phyloP scores from a whole-genome alignment of 2,113 vertebrate genomes.

The Edolisoma coerulescens region DNA sequence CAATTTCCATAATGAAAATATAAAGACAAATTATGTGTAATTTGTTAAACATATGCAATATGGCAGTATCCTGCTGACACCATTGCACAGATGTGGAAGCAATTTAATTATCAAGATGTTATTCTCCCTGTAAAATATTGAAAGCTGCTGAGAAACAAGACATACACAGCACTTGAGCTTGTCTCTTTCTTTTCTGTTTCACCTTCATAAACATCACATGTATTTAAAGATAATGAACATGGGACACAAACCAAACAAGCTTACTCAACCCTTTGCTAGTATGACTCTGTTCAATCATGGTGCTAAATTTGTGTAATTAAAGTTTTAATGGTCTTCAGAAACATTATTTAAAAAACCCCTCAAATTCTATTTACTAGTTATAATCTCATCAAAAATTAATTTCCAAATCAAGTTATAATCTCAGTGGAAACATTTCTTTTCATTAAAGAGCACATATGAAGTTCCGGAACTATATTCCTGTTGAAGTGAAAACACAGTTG shows the following conservation, averaged over 20 bases:
- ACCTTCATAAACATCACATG: background rate
- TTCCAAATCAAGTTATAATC: background rate
- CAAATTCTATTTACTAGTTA: background rate
- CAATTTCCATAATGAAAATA: slow-evolving; percentile 43
- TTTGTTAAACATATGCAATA: slow-evolving; percentile 47
- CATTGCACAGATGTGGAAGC: slow-evolving; percentile 24
- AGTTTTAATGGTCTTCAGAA: background rate
- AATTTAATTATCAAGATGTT: slow-evolving; percentile 46
- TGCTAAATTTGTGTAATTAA: background rate
- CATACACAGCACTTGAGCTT: background rate
- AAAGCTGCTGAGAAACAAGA: background rate
- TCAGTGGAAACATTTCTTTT: background rate
- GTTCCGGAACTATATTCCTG: background rate
- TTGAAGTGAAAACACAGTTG: background rate
- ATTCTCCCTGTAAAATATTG: background rate
- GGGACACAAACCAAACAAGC: background rate
- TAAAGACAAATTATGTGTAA: slow-evolving; percentile 40
- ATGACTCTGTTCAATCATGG: background rate
- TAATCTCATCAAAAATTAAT: background rate
- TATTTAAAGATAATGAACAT: background rate
- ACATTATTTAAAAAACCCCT: background rate
- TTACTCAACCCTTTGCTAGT: background rate
- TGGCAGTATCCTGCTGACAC: slow-evolving; percentile 35
- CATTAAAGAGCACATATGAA: background rate
- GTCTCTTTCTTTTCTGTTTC: background rate